These are phyloP conservation scores for Andrena haemorrhoa DNA, from an alignment of 2,888 invertebrate species.

Conservation along the genomic window DNA sequence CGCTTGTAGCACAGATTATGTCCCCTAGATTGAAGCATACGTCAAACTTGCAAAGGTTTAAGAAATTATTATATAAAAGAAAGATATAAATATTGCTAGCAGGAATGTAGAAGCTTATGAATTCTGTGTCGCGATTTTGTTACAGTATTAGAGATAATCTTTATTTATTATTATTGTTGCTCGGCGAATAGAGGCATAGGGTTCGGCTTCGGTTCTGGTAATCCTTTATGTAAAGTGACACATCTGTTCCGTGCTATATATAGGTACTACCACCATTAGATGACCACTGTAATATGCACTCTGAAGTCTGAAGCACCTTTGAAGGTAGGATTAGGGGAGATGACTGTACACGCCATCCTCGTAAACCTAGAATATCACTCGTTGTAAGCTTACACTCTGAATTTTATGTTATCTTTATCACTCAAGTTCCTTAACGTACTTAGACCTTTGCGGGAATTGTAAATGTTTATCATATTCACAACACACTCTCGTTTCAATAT, in stretches of 20 bases:
- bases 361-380: neutral
- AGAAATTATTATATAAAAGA: no score
- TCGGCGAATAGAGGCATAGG: neutral
- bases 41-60: no score
- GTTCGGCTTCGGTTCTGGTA: neutral
- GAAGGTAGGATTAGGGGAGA: neutral
- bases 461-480: no score
- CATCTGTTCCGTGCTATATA: neutral
- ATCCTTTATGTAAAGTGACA: neutral
- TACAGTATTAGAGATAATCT: neutral
- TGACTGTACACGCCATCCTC: neutral
- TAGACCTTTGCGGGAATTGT: no score
- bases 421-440: no score
- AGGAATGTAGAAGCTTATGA: neutral
- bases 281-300: conserved; percentile 1
- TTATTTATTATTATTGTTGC: neutral
- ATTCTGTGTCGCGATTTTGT: neutral
- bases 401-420: neutral
- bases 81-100: no score
- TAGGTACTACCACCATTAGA: neutral
- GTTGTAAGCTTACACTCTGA: neutral
- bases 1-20: no score
- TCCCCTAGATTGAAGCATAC: no score
- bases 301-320: neutral
- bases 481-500: no score